phyloP scores from a whole-genome alignment of 2,888 invertebrate species.

The Lomographa bimaculata region DNA sequence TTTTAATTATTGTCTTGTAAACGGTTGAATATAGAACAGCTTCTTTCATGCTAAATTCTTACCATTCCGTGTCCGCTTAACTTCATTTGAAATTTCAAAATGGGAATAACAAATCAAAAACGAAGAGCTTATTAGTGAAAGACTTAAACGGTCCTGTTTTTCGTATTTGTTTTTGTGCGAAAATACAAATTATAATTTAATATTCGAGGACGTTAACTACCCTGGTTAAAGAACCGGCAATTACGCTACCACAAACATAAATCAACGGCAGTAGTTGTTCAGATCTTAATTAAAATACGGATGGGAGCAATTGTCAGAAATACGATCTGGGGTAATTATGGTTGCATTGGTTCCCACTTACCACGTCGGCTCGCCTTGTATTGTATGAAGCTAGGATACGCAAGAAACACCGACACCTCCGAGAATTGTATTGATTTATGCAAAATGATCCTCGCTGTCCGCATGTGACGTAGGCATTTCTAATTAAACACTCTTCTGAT shows the following conservation, averaged over 20 bases:
- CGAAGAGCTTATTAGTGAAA: conserved; percentile 43
- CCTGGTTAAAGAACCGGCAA: conserved; percentile 39
- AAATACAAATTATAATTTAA: conserved; percentile 38
- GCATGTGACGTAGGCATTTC: too few relatives aligned
- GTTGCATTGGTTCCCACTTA: conserved; percentile 22
- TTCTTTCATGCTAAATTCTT: conserved; percentile 47
- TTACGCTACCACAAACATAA: conserved; percentile 43
- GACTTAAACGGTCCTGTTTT: conserved; percentile 11
- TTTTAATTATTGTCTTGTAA: conserved; percentile 51
- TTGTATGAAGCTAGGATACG: not conserved
- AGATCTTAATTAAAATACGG: conserved; percentile 47
- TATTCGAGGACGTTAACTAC: conserved; percentile 40
- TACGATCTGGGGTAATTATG: conserved; percentile 38
- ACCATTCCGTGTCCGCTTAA: conserved; percentile 39
- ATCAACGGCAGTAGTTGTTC: conserved; percentile 42
- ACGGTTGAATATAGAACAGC: conserved; percentile 42
- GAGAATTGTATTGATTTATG: not conserved
- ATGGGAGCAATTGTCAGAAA: conserved; percentile 37
- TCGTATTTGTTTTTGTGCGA: conserved; percentile 17
- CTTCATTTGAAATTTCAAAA: conserved; percentile 45
- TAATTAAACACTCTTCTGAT: too few relatives aligned
- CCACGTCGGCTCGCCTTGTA: not conserved
- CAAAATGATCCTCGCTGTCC: too few relatives aligned
- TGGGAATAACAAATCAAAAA: conserved; percentile 28
- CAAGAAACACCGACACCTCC: not conserved